phyloP scores from a whole-genome alignment of 2,888 invertebrate species.

The Drosophila conformis region DNA sequence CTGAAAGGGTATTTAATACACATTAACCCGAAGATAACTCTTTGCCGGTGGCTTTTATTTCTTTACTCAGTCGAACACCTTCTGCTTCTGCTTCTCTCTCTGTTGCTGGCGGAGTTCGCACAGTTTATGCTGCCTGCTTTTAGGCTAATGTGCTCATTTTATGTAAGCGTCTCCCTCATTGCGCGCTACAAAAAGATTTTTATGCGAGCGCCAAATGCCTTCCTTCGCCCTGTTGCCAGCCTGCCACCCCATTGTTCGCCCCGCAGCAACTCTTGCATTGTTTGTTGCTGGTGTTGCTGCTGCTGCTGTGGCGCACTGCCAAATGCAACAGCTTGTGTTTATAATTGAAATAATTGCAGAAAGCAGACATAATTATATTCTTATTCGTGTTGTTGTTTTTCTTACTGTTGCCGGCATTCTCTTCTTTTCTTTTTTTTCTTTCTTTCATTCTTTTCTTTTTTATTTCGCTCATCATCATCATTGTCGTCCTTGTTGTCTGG shows the following conservation, averaged over 20 bases:
- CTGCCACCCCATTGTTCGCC: conserved; percentile 12
- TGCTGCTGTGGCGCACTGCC: conserved; percentile 42
- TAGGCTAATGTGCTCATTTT: conserved; percentile 73
- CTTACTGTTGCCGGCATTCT: conserved; percentile 21
- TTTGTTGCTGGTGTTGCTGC: conserved; percentile 40
- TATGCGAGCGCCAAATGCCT: conserved; percentile 37
- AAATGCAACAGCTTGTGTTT: conserved; percentile 75
- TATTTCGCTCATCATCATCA: conserved; percentile 48
- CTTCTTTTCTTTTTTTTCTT: conserved; percentile 25
- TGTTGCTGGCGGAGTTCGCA: conserved; percentile 30
- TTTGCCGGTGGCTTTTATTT: conserved; percentile 32
- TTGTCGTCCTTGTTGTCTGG: conserved; percentile 46
- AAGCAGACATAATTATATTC: conserved; percentile 73
- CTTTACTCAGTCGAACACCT: conserved; percentile 54
- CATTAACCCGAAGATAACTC: neutral
- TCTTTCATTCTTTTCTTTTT: conserved; percentile 38
- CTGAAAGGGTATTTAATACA: conserved; percentile 11
- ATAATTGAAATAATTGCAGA: conserved; percentile 76
- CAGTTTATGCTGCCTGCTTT: conserved; percentile 60
- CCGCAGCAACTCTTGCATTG: conserved; percentile 53
- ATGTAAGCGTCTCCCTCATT: conserved; percentile 42
- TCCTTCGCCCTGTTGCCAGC: neutral
- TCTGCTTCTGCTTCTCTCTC: conserved; percentile 7
- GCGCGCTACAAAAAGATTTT: conserved; percentile 51
- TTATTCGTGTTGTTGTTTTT: conserved; percentile 45